Evolutionary conservation across 2,888 invertebrate genomes (phyloP), one percentile per base, ranked within the genome.

Genomic region (Ornithoptera alexandrae): DNA sequence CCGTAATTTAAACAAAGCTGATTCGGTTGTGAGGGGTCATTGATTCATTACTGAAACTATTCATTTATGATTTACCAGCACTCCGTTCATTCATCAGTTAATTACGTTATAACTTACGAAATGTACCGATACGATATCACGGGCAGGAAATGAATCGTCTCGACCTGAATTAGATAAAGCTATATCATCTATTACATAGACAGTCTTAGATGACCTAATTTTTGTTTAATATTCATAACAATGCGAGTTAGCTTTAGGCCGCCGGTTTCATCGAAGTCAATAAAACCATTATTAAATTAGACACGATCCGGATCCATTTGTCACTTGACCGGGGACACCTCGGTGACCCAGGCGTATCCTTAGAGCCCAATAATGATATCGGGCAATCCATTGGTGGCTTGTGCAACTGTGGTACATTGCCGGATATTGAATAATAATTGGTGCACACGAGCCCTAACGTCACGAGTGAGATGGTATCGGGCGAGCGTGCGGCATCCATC

Each of bases 401-500:
- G 53, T 24, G 58, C 72, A 74, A 75, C 74, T 74, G 74, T 72
- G 74, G 74, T 75, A 78, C 80, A 78, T 81, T 77, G 75, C 77
- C 60, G 82, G 81, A 88, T 90, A 92, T 92, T 90, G 90, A 90
- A 90, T 90, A 90, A 90, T 91, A 91, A 92, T 91, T 91, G 91
- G 89, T 89, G 86, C 89, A 87, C 84, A 84, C 84, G 84, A 82
- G 82, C 73, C 75, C 73, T 76, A 77, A 77, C 87, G 85, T 88
- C 90, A 88, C 89, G 90, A 89, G 79, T 77, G 80, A 83, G 92
- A 92, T 92, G 82, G 76, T 91, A 92, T 92, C 92, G 72, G 72
- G 73, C 74, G 85, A 86, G 87, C 92, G 91, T 91, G 92, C 92
- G 82, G 88, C 90, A 86, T 92, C 91, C 92, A 90, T 92, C 92